Conservation (phyloP, 2,888 invertebrate genomes). For the Spisula subtruncata region DNA sequence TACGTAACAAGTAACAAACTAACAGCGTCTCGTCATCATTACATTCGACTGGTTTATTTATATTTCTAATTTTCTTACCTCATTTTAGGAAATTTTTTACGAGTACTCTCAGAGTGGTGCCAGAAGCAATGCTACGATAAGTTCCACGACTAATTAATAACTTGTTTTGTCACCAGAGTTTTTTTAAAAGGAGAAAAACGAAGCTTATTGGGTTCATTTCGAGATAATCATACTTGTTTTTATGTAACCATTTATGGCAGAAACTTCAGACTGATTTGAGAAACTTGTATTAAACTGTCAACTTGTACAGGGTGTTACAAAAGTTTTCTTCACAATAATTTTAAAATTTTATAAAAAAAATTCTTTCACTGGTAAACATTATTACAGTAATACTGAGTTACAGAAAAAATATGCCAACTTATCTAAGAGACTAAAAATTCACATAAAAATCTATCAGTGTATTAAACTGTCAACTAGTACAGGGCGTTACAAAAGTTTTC, state of each 20-base stretch:
- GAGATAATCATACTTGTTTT: conserved; percentile 3
- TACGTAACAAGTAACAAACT: neutral
- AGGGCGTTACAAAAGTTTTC: no score
- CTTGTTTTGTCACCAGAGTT: conserved; percentile 11
- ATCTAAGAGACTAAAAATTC: no score
- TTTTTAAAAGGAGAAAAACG: neutral
- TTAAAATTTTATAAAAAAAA: no score
- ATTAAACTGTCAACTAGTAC: no score
- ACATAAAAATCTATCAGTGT: no score
- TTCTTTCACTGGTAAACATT: no score
- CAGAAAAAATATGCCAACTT: no score
- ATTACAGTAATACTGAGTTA: no score
- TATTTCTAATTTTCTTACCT: neutral
- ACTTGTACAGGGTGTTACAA: no score
- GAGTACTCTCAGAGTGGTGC: neutral
- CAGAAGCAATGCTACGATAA: neutral
- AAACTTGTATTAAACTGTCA: neutral
- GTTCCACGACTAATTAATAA: neutral
- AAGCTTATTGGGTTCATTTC: neutral
- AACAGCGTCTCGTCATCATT: neutral
- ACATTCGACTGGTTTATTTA: neutral
- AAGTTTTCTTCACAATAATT: no score
- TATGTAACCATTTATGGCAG: neutral
- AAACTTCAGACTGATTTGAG: neutral
- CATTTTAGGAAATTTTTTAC: conserved; percentile 4